phyloP scores from a whole-genome alignment of 2,113 vertebrate species.

The Oenanthe oenanthe region DNA sequence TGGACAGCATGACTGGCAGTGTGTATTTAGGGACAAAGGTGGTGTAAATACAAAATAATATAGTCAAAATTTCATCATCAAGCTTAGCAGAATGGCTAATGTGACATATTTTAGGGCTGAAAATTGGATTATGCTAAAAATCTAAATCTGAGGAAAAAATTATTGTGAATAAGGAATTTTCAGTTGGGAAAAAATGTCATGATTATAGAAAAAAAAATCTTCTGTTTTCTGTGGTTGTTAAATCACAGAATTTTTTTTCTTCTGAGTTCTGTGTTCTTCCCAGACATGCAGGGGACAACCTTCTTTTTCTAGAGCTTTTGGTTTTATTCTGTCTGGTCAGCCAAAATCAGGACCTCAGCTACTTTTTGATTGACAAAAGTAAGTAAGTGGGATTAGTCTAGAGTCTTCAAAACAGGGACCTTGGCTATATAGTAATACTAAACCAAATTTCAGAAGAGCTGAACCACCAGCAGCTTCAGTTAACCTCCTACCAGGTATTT shows the following conservation, averaged over 20 bases:
- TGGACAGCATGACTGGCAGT: neutral
- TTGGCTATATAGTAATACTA: neutral
- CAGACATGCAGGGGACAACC: neutral
- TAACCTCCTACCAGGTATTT: neutral
- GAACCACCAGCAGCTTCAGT: neutral
- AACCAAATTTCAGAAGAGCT: neutral
- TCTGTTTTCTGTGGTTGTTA: neutral
- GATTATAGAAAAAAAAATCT: neutral
- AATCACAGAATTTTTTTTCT: neutral
- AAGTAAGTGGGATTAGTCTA: neutral
- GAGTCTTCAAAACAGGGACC: neutral
- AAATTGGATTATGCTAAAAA: neutral
- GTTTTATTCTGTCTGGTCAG: neutral
- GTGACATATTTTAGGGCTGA: neutral
- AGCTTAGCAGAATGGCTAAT: neutral
- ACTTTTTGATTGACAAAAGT: neutral
- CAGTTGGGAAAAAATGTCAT: neutral
- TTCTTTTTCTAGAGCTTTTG: neutral
- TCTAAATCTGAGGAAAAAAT: neutral
- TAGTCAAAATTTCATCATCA: neutral
- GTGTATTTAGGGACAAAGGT: neutral
- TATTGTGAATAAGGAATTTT: neutral
- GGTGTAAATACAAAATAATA: neutral
- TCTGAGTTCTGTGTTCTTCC: neutral
- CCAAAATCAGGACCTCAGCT: neutral